A percentile compares a stretch with the other conserved stretches of the same genome.
These are phyloP conservation scores for Sparus aurata DNA, from an alignment of 2,797 vertebrate genomes.

Conservation along the genomic window DNA sequence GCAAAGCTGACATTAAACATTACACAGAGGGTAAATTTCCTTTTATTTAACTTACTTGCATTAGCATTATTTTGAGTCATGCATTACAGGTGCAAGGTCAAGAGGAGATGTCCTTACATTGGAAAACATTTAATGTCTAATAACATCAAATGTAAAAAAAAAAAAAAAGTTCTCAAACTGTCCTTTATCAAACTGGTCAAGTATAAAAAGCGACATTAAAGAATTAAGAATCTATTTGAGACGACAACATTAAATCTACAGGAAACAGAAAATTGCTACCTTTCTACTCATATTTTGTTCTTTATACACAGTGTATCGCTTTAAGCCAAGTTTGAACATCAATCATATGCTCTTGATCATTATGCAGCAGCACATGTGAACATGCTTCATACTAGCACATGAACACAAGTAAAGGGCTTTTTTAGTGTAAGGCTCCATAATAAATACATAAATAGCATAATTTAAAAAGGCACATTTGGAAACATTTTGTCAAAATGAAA, in stretches of 20 bases:
- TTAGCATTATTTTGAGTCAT: slow-evolving; percentile 69
- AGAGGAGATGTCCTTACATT: slow-evolving; percentile 61
- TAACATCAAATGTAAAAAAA: slow-evolving; percentile 65
- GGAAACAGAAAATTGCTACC: slow-evolving; percentile 85
- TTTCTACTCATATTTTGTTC: slow-evolving; percentile 76
- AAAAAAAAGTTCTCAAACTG: slow-evolving; percentile 71
- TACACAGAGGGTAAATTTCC: slow-evolving; percentile 52
- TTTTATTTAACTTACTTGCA: slow-evolving; percentile 77
- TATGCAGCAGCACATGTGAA: slow-evolving; percentile 60
- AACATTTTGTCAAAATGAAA: slow-evolving; percentile 85
- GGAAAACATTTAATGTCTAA: slow-evolving; percentile 66
- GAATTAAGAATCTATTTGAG: slow-evolving; percentile 88
- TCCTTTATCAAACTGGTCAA: slow-evolving; percentile 93
- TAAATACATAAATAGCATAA: slow-evolving; percentile 98
- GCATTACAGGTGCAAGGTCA: slow-evolving; percentile 73
- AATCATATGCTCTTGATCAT: slow-evolving; percentile 59
- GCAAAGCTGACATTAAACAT: background rate
- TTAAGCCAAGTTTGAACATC: slow-evolving; percentile 84
- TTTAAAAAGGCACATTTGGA: slow-evolving; percentile 95
- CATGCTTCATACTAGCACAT: slow-evolving; percentile 51
- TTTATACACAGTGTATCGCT: slow-evolving; percentile 81
- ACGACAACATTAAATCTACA: slow-evolving; percentile 92
- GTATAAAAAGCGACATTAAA: slow-evolving; percentile 92
- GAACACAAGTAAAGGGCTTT: slow-evolving; percentile 58
- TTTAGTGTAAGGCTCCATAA: slow-evolving; percentile 90